Base-by-base conservation (phyloP, 2,113 vertebrate species). In the Pollimyrus isidori region DNA sequence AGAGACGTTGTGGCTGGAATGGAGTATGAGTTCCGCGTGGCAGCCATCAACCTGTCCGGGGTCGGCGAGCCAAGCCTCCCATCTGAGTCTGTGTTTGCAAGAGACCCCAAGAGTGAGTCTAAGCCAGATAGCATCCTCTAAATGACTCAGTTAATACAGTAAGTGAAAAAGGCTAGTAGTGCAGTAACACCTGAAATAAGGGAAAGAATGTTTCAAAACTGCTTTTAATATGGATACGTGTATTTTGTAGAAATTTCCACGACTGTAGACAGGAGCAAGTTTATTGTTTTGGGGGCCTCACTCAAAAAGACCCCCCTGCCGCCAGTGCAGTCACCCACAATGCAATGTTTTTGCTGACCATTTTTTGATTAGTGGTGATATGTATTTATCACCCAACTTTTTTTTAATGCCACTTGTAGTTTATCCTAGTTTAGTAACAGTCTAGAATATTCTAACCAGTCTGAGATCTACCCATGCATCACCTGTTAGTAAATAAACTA, bases 21-120 rank as follows among this genome's bases (percentile, higher is more conserved):
- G 23, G 96, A 96, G 89, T 98, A 98, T 0, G 97, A 98, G 92
- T 98, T 98, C 86, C 95, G 96, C 0, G 96, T 98, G 90, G 95
- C 95, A 2, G 97, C 97, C 0, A 93, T 98, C 90, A 96, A 96
- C 89, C 94, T 96, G 85, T 95, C 97, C 7, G 97, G 97, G 3
- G 88, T 89, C 0, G 97, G 97, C 86, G 96, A 97, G 48, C 92
- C 95, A 90, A 97, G 98, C 42, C 30, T 93, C 0, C 95, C 97
- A 0, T 97, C 96, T 0, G 94, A 97, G 46, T 94, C 96, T 6
- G 92, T 94, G 86, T 95, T 95, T 89, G 96, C 96, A 0, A 91
- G 86, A 91, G 97, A 97, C 90, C 94, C 97, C 90, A 95, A 93
- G n/a, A 94, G 97, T 98, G 91, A 97, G 97, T 94, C 46, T 85